phyloP scores from a whole-genome alignment of 2,113 vertebrate species.

The Hippocampus barbouri region DNA sequence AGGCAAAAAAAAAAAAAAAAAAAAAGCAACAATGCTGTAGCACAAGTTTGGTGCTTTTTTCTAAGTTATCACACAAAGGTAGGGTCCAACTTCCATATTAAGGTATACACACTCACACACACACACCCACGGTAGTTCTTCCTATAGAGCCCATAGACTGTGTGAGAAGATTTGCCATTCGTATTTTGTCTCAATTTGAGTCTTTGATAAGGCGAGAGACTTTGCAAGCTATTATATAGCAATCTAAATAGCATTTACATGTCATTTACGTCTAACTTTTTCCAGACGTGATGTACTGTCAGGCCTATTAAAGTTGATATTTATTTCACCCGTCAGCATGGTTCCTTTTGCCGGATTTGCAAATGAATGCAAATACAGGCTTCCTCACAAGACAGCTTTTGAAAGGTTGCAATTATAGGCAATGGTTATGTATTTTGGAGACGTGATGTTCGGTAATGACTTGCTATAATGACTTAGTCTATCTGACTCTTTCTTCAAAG shows the following conservation, averaged over 20 bases:
- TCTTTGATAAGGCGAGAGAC: slow-evolving; percentile 54
- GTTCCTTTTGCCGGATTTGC: slow-evolving; percentile 46
- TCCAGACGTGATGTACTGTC: slow-evolving; percentile 40
- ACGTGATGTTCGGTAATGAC: slow-evolving; percentile 26
- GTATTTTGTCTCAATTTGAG: slow-evolving; percentile 39
- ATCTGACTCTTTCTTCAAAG: slow-evolving; percentile 14
- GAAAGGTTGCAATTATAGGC: slow-evolving; percentile 37
- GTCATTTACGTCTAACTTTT: slow-evolving; percentile 58
- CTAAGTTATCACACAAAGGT: neutral
- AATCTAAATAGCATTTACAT: slow-evolving; percentile 70
- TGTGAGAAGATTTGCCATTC: slow-evolving; percentile 8
- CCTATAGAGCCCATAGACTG: slow-evolving; percentile 8
- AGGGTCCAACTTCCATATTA: neutral
- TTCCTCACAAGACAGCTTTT: slow-evolving; percentile 43
- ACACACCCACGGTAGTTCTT: neutral
- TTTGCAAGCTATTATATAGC: slow-evolving; percentile 60
- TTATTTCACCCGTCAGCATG: slow-evolving; percentile 56
- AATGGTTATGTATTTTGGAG: slow-evolving; percentile 28
- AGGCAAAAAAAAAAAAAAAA: slow-evolving; percentile 42
- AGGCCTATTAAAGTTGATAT: slow-evolving; percentile 46
- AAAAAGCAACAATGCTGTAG: slow-evolving; percentile 31
- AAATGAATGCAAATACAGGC: slow-evolving; percentile 62
- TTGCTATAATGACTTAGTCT: slow-evolving; percentile 29
- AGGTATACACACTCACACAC: neutral
- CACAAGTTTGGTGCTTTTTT: neutral